These are phyloP conservation scores for Anguilla rostrata DNA, from an alignment of 2,113 vertebrate species.

Conservation along the genomic window DNA sequence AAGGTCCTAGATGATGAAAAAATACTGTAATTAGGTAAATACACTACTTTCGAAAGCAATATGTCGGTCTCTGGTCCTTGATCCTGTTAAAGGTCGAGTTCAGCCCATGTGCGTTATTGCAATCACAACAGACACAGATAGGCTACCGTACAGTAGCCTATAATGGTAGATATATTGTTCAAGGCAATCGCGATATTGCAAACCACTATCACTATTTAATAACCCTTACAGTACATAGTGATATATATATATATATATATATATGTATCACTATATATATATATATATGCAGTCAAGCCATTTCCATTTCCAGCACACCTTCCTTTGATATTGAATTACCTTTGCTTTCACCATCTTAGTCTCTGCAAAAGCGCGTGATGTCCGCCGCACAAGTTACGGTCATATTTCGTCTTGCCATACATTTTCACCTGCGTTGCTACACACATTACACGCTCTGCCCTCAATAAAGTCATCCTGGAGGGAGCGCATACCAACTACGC, in stretches of 20 bases:
- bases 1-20: not conserved
- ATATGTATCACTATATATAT: too few relatives aligned
- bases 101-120: not conserved
- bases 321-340: not conserved
- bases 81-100: not conserved
- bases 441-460: constrained; percentile 7
- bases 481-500: not conserved
- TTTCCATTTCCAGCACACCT: not conserved
- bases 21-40: not conserved
- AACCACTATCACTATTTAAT: not conserved
- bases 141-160: not conserved
- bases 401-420: constrained; percentile 1
- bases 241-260: not conserved
- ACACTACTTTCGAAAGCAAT: not conserved
- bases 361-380: constrained; percentile 25
- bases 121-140: not conserved
- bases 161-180: not conserved
- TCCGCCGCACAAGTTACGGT: constrained; percentile 4
- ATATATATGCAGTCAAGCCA: not conserved
- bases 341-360: constrained; percentile 12
- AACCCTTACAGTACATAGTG: not conserved
- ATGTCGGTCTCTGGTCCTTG: not conserved
- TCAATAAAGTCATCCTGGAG: not conserved
- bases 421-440: constrained; percentile 6
- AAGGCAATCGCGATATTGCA: not conserved